phyloP scores from a whole-genome alignment of 2,113 vertebrate species.

The Petaurus breviceps region DNA sequence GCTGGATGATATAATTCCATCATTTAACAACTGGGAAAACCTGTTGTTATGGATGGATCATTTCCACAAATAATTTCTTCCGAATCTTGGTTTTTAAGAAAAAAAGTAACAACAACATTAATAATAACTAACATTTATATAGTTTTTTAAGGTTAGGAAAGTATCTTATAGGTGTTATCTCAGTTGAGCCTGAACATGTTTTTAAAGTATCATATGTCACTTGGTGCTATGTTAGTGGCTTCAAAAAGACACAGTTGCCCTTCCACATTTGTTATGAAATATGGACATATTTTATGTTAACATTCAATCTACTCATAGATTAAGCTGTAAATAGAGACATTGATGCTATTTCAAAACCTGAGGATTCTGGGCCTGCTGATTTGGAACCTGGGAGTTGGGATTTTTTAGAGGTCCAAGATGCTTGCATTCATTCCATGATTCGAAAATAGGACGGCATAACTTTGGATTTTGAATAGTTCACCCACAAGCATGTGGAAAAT shows the following conservation, averaged over 20 bases:
- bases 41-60: neutral
- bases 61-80: neutral
- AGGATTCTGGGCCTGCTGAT: neutral
- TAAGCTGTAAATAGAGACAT: neutral
- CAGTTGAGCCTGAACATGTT: neutral
- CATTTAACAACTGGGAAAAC: neutral
- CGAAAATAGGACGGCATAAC: neutral
- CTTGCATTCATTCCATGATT: neutral
- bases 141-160: neutral
- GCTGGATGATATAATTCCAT: neutral
- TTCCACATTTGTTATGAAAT: neutral
- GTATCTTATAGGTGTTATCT: neutral
- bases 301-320: neutral
- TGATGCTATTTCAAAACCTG: conserved; percentile 37
- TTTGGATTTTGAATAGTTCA: neutral
- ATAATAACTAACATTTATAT: neutral
- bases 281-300: neutral
- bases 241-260: neutral
- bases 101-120: neutral
- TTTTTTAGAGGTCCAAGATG: neutral
- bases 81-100: neutral
- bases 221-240: neutral
- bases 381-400: conserved; percentile 62
- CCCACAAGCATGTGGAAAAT: neutral
- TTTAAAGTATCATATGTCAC: neutral